Base-by-base conservation (phyloP, 2,113 vertebrate genomes). In the Pollimyrus isidori region DNA sequence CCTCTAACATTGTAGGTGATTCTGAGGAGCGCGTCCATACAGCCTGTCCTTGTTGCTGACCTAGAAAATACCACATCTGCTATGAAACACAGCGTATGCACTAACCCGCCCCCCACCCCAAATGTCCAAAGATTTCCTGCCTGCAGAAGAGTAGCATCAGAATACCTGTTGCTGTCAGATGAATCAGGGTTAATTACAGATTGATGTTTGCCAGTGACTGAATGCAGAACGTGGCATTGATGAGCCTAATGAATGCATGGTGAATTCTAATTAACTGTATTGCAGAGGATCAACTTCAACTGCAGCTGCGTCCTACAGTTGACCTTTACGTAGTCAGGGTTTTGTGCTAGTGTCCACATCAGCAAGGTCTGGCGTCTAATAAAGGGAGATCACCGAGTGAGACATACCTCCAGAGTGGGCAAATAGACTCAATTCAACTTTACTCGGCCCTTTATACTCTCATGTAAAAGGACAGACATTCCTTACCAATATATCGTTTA, bases 101-200 rank as follows among this genome's bases (percentile, higher is more conserved):
- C 48, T 46, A 48, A 93, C 94, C 95, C 93, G 94, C 95, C 94
- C 93, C 91, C 94, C 93, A 13, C 94, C 94, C 93, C 93, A 88
- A 93, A 91, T 73, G 93, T 95, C 92, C 93, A 94, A 94, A 94
- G 95, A 94, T 91, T 92, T 93, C 94, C 94, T 92, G 95, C 95
- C 94, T 91, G 92, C 94, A 95, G 95, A 95, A 93, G 91, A 94
- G 94, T 91, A 92, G 92, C 93, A 95, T 94, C 94, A 95, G 93
- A 94, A 93, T 94, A 93, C 93, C 90, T 46, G 92, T 92, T 86
- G 92, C 93, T 95, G 96, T 96, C 95, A 95, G 96, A 96, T 96
- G 95, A 96, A 94, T 92, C 92, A 93, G 93, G 96, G 95, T 96
- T 96, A 96, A 96, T 96, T 96, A 96, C 95, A 94, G 94, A 92